These are phyloP conservation scores for Dorcus hopei DNA, from an alignment of 2,888 invertebrate species.

Conservation along the genomic window DNA sequence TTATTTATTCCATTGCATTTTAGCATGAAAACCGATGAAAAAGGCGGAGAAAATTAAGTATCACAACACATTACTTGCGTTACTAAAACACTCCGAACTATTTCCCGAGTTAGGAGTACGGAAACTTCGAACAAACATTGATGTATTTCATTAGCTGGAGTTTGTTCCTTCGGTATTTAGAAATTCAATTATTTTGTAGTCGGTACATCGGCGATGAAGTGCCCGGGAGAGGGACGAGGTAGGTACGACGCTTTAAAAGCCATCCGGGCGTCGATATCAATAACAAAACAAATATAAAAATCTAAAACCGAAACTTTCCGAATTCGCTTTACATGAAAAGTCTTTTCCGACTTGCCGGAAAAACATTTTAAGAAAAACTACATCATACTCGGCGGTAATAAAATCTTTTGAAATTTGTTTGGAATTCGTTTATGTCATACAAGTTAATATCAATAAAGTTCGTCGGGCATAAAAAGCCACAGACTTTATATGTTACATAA, in stretches of 20 bases:
- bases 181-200: neutral
- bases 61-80: no score
- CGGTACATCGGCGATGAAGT: neutral
- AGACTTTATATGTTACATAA: no score
- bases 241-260: slow-evolving; percentile 3
- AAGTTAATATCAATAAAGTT: no score
- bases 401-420: slow-evolving; percentile 5
- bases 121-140: no score
- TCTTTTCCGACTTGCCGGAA: slow-evolving; percentile 21
- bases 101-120: neutral
- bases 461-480: no score
- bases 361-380: slow-evolving; percentile 17
- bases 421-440: neutral
- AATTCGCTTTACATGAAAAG: slow-evolving; percentile 26
- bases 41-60: no score
- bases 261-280: slow-evolving; percentile 20
- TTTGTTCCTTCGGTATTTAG: neutral
- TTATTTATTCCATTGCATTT: no score
- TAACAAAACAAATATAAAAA: slow-evolving; percentile 25
- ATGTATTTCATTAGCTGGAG: no score
- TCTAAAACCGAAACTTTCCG: slow-evolving; percentile 20
- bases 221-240: neutral
- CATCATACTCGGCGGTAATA: neutral
- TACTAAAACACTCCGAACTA: neutral
- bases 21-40: no score